Evolutionary conservation across 2,113 vertebrate species (phyloP).

Genomic region (Megatriorchis doriae): DNA sequence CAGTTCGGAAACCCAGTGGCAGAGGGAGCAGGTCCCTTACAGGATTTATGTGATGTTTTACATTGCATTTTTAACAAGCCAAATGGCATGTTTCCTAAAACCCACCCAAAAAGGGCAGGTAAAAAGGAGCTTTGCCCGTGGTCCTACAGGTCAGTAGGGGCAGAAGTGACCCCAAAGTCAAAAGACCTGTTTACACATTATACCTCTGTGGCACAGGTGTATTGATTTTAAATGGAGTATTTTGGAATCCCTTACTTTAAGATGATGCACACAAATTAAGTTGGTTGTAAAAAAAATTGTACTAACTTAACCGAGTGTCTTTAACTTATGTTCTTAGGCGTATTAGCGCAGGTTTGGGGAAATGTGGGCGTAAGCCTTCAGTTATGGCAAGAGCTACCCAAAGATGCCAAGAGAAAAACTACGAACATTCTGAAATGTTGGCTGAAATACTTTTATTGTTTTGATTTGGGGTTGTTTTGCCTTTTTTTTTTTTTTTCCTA

Average conservation of each 20-base stretch:
- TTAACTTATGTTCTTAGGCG: neutral
- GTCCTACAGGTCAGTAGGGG: no score
- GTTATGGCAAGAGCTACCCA: neutral
- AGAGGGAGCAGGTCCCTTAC: neutral
- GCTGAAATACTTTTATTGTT: neutral
- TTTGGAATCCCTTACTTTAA: neutral
- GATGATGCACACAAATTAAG: neutral
- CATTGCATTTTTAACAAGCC: neutral
- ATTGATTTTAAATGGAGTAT: accelerated
- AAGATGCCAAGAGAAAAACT: neutral
- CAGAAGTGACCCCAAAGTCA: neutral
- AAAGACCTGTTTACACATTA: accelerated
- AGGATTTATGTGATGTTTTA: neutral
- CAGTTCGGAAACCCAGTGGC: accelerated
- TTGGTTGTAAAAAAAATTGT: accelerated
- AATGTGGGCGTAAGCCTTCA: accelerated
- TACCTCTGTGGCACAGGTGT: accelerated
- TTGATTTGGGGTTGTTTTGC: neutral
- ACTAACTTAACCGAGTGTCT: neutral
- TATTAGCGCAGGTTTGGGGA: neutral
- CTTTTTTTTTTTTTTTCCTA: no score
- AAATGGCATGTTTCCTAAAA: neutral
- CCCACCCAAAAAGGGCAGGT: neutral
- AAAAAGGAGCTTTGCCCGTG: neutral
- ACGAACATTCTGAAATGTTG: accelerated